phyloP scores from a whole-genome alignment of 1,140 invertebrate genomes.

The Polypedilum pembai region DNA sequence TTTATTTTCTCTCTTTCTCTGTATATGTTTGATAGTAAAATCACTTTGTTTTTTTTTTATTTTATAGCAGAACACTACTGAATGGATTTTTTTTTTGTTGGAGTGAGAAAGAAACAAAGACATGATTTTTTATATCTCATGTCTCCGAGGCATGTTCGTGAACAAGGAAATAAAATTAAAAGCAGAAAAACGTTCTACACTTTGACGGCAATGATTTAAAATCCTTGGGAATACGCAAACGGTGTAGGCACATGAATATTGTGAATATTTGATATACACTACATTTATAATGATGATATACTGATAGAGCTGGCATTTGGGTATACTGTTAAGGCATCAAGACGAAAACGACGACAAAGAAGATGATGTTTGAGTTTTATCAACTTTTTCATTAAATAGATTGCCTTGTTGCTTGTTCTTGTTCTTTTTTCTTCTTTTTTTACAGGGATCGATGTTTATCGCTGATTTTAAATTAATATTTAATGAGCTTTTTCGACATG shows the following conservation, averaged over 20 bases:
- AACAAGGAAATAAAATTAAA: slow-evolving; percentile 27
- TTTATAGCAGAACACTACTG: background rate
- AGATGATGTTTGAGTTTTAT: too few species aligned
- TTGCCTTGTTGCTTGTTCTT: too few species aligned
- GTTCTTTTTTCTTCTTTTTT: too few species aligned
- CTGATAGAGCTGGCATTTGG: background rate
- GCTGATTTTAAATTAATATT: too few species aligned
- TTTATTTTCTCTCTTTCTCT: background rate
- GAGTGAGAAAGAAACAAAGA: background rate
- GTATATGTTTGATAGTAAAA: background rate
- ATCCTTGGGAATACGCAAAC: background rate
- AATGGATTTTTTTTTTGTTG: background rate
- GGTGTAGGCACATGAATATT: too few species aligned
- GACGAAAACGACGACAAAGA: background rate
- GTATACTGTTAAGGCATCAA: background rate
- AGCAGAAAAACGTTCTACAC: background rate
- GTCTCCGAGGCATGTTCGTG: background rate
- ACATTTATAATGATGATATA: background rate
- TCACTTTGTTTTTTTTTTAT: slow-evolving; percentile 26
- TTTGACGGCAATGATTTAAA: slow-evolving; percentile 5
- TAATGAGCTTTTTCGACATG: too few species aligned
- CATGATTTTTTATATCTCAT: background rate
- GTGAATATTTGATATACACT: too few species aligned
- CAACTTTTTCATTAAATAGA: too few species aligned
- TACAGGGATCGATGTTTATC: too few species aligned